Conservation (phyloP, 2,888 invertebrate species). For the Drosophila monieri region DNA sequence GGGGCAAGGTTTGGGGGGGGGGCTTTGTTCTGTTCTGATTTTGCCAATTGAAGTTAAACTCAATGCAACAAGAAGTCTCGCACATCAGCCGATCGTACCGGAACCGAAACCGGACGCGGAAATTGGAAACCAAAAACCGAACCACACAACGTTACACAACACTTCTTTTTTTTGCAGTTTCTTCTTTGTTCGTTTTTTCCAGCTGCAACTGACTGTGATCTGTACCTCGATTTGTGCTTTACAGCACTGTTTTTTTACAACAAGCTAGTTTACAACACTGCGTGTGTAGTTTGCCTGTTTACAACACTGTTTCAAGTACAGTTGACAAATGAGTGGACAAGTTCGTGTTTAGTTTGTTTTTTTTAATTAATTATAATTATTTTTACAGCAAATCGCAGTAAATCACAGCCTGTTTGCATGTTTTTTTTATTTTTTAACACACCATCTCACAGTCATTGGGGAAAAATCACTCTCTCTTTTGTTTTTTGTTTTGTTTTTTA, state of each 20-base stretch:
- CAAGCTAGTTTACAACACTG: background rate
- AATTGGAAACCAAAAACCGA: conserved; percentile 22
- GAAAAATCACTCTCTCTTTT: conserved; percentile 19
- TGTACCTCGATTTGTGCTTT: background rate
- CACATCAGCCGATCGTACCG: conserved; percentile 73
- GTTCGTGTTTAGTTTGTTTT: no score
- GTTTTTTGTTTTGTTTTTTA: conserved; percentile 22
- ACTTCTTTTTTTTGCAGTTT: background rate
- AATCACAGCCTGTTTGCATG: background rate
- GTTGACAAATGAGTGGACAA: background rate
- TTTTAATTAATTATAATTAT: background rate
- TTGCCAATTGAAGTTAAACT: conserved; percentile 71
- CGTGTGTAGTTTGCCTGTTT: background rate
- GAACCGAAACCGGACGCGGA: conserved; percentile 11
- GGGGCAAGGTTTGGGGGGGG: conserved; percentile 12
- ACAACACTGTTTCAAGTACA: background rate
- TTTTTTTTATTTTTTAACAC: background rate
- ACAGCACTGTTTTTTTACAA: background rate
- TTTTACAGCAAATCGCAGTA: conserved; percentile 3
- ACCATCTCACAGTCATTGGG: conserved; percentile 12
- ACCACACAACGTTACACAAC: conserved; percentile 24
- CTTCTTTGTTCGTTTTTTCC: background rate
- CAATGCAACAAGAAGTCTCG: conserved; percentile 83
- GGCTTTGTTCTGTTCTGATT: conserved; percentile 40
- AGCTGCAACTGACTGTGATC: background rate